A percentile compares a stretch with the other conserved stretches of the same genome.
Evolutionary conservation across 2,113 vertebrate genomes (phyloP).

Genomic region (Rostratula benghalensis): DNA sequence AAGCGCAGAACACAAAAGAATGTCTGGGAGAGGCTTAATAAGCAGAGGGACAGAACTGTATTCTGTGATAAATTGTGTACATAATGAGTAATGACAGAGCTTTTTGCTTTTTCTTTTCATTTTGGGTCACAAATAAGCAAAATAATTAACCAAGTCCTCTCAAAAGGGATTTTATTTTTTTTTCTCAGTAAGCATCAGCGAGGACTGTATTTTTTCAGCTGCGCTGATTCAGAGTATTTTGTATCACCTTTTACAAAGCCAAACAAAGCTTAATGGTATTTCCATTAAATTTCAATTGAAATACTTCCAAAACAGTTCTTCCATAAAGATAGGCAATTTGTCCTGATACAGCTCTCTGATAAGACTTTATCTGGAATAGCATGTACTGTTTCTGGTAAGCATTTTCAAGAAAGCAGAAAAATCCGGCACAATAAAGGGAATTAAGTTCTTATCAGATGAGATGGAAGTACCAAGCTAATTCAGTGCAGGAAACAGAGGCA

Average conservation of each 20-base stretch:
- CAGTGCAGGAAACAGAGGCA: neutral
- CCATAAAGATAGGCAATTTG: conserved; percentile 67
- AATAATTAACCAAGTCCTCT: conserved; percentile 55
- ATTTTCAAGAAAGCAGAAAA: conserved; percentile 58
- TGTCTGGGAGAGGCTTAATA: conserved; percentile 53
- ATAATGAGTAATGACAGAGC: conserved; percentile 50
- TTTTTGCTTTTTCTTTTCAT: conserved; percentile 58
- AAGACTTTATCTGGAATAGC: conserved; percentile 62
- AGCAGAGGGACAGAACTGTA: neutral
- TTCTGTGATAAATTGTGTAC: conserved; percentile 51
- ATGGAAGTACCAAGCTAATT: neutral
- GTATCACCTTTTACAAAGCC: conserved; percentile 64
- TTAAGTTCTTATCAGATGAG: conserved; percentile 21
- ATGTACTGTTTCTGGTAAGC: conserved; percentile 60
- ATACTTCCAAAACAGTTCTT: conserved; percentile 62
- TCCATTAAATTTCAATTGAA: conserved; percentile 67
- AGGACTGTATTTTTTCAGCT: conserved; percentile 65
- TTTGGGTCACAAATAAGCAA: conserved; percentile 51
- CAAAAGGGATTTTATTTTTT: neutral
- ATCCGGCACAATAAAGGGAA: neutral
- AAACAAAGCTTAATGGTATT: conserved; percentile 68
- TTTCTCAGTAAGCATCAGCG: conserved; percentile 10
- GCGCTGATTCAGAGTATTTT: conserved; percentile 48
- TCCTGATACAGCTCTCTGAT: conserved; percentile 63
- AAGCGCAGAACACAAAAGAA: conserved; percentile 51